These are phyloP conservation scores for Papilio dardanus DNA, from an alignment of 1,140 invertebrate genomes.

Conservation along the genomic window DNA sequence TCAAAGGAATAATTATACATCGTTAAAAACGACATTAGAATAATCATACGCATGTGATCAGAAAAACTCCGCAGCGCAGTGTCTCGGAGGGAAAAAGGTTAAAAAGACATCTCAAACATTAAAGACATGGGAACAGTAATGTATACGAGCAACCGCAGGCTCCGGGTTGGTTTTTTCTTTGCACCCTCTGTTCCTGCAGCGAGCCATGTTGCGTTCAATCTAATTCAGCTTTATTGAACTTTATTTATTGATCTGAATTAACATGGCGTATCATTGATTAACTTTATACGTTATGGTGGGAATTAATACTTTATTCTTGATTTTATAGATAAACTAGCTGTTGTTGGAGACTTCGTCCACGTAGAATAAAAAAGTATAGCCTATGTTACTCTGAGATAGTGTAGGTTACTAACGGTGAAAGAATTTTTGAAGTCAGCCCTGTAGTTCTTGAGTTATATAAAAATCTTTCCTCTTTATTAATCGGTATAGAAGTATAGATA, in stretches of 20 bases:
- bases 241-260: neutral
- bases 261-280: neutral
- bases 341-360: no score
- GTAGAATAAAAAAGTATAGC: no score
- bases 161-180: conserved; percentile 3
- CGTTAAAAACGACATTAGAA: neutral
- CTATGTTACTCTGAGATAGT: no score
- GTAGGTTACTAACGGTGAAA: no score
- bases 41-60: neutral
- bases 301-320: neutral
- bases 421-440: no score
- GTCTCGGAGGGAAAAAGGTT: conserved; percentile 32
- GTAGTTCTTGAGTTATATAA: no score
- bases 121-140: conserved; percentile 61
- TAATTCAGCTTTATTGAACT: neutral
- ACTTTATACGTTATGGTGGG: neutral
- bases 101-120: conserved; percentile 38
- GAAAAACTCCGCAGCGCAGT: neutral
- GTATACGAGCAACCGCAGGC: conserved; percentile 63
- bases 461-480: no score
- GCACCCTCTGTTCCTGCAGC: neutral
- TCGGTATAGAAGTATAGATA: no score
- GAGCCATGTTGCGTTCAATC: neutral
- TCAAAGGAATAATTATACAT: neutral
- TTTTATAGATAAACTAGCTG: neutral